Evolutionary conservation across 2,888 invertebrate species (phyloP).

Genomic region (Stictocephala bisonia): DNA sequence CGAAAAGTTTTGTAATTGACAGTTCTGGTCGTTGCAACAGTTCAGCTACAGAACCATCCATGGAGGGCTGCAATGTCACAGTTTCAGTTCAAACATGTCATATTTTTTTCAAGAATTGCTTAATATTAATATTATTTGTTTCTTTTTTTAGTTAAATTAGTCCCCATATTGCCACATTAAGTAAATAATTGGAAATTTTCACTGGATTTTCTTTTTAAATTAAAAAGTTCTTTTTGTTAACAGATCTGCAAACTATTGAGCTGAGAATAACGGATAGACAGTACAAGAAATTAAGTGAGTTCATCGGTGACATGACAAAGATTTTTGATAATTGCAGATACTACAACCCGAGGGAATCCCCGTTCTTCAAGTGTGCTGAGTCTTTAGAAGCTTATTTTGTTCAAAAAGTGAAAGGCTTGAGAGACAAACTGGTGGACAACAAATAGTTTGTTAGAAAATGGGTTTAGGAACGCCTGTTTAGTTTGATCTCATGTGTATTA

Average conservation of each 20-base stretch:
- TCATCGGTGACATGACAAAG: slow-evolving; percentile 97
- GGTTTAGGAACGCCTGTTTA: background rate
- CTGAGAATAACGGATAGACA: slow-evolving; percentile 83
- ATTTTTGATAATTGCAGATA: slow-evolving; percentile 99
- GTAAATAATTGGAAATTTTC: no score
- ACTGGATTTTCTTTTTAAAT: no score
- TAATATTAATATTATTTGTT: no score
- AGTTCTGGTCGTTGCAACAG: no score
- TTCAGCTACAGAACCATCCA: no score
- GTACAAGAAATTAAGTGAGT: slow-evolving; percentile 91
- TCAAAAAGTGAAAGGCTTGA: slow-evolving; percentile 89
- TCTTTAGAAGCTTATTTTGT: slow-evolving; percentile 95
- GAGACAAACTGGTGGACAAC: slow-evolving; percentile 72
- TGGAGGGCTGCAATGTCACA: no score
- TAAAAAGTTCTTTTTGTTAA: slow-evolving; percentile 58
- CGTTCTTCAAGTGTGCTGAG: slow-evolving; percentile 96
- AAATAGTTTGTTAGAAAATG: slow-evolving; percentile 30
- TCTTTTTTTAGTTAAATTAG: no score
- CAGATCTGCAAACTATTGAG: slow-evolving; percentile 95
- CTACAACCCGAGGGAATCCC: slow-evolving; percentile 95
- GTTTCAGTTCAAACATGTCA: no score
- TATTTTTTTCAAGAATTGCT: no score
- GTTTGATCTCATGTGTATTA: slow-evolving; percentile 5
- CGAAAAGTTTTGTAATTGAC: no score
- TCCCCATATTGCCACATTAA: no score